Conservation (phyloP, 1,140 invertebrate genomes). For the Halesus radiatus region DNA sequence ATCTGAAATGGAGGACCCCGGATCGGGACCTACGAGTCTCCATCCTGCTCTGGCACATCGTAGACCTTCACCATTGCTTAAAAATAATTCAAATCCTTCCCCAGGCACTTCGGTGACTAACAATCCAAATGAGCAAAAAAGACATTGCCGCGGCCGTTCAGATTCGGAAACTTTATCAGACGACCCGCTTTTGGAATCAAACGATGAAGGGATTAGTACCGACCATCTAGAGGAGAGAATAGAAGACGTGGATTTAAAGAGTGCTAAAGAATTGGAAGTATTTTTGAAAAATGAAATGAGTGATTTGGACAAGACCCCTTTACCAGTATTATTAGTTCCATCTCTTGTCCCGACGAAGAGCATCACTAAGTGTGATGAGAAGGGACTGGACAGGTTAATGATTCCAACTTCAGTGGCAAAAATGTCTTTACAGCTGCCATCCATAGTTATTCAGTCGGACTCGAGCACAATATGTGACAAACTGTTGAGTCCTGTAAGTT, state of each 20-base stretch:
- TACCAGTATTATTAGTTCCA: slow-evolving; percentile 48
- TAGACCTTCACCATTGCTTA: slow-evolving; percentile 70
- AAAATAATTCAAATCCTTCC: slow-evolving; percentile 68
- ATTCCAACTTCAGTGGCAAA: slow-evolving; percentile 58
- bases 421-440: slow-evolving; percentile 72
- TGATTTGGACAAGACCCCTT: slow-evolving; percentile 52
- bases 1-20: slow-evolving; percentile 78
- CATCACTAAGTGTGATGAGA: slow-evolving; percentile 65
- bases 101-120: slow-evolving; percentile 60
- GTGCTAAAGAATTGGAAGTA: slow-evolving; percentile 77
- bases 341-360: slow-evolving; percentile 64
- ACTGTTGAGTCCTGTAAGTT: slow-evolving; percentile 79
- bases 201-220: slow-evolving; percentile 80
- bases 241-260: slow-evolving; percentile 74
- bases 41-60: slow-evolving; percentile 62
- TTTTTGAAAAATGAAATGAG: slow-evolving; percentile 64
- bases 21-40: slow-evolving; percentile 63
- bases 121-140: slow-evolving; percentile 64
- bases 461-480: slow-evolving; percentile 67
- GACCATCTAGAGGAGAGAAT: slow-evolving; percentile 77
- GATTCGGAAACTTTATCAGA: slow-evolving; percentile 80
- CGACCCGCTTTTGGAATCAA: slow-evolving; percentile 77
- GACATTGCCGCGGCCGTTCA: slow-evolving; percentile 70
- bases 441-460: slow-evolving; percentile 74
- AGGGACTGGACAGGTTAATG: slow-evolving; percentile 65